Conservation (phyloP, 2,113 vertebrate genomes). For the Psittacula cyanocephala region DNA sequence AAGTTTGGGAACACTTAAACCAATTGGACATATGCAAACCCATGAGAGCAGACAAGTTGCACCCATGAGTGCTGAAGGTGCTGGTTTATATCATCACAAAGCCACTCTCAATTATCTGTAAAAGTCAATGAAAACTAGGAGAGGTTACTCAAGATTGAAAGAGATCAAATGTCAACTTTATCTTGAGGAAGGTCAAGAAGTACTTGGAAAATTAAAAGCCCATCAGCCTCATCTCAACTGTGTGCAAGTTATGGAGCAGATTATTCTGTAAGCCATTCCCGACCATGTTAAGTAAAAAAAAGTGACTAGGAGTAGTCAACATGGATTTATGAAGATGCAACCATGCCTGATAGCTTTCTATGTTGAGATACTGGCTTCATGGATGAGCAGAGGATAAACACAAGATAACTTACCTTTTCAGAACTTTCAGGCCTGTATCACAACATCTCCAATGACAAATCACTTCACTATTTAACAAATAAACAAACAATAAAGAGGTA, state of each 20-base stretch:
- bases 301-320: neutral
- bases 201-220: neutral
- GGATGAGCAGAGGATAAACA: neutral
- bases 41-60: neutral
- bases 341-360: neutral
- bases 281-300: neutral
- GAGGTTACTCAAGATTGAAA: neutral
- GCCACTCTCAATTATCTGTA: neutral
- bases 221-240: neutral
- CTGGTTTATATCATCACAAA: neutral
- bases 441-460: neutral
- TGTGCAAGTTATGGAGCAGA: neutral
- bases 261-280: neutral
- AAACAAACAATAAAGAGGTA: neutral
- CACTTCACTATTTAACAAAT: neutral
- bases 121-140: neutral
- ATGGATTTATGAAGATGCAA: neutral
- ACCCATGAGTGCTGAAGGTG: neutral
- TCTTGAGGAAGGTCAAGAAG: neutral
- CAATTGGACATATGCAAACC: neutral
- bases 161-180: neutral
- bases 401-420: neutral
- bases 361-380: neutral
- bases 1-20: neutral
- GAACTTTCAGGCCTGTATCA: neutral